A percentile compares a stretch with the other conserved stretches of the same genome.
phyloP scores from a whole-genome alignment of 2,113 vertebrate genomes.

The Tautogolabrus adspersus region DNA sequence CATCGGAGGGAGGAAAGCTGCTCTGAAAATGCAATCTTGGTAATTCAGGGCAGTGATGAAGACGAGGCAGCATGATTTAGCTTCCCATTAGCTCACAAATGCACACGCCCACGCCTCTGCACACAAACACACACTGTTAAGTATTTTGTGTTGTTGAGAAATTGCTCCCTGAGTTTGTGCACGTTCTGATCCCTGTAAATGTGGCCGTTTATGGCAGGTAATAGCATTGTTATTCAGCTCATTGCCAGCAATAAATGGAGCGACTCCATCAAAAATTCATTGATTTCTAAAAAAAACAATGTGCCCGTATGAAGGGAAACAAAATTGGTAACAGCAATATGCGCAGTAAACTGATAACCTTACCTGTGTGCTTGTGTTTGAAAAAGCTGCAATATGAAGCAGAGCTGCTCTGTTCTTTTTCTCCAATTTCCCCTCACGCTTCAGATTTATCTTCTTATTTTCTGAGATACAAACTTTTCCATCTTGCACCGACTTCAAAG shows the following conservation, averaged over 20 bases:
- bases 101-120: constrained; percentile 32
- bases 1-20: constrained; percentile 23
- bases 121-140: constrained; percentile 33
- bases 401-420: constrained; percentile 36
- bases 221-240: constrained; percentile 24
- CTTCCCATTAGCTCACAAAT: constrained; percentile 49
- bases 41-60: constrained; percentile 50
- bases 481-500: constrained; percentile 18
- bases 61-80: constrained; percentile 53
- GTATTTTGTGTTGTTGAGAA: constrained; percentile 24
- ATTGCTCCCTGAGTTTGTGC: constrained; percentile 19
- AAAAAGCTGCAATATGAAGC: constrained; percentile 13
- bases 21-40: constrained; percentile 30
- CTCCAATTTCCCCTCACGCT: constrained; percentile 31
- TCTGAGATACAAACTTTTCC: constrained; percentile 26
- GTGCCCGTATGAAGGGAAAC: constrained; percentile 3
- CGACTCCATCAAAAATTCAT: constrained; percentile 2
- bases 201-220: constrained; percentile 24
- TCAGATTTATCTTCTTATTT: constrained; percentile 24
- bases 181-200: constrained; percentile 45
- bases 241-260: constrained; percentile 24
- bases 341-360: constrained; percentile 32
- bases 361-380: background rate
- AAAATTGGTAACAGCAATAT: background rate
- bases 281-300: constrained; percentile 16